phyloP scores from a whole-genome alignment of 1,140 invertebrate genomes.

The Drosophila repletoides region DNA sequence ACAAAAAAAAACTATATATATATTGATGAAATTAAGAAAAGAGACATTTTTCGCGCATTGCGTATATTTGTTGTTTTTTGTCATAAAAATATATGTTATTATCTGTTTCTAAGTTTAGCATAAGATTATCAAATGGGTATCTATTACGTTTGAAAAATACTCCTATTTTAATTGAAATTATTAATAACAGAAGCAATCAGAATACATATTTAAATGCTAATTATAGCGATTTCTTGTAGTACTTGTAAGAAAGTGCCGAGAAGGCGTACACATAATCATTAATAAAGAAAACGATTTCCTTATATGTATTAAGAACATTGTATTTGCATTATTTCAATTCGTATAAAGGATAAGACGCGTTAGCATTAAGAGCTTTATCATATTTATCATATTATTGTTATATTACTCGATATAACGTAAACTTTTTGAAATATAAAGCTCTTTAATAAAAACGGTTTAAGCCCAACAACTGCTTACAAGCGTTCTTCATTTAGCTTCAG shows the following conservation, averaged over 20 bases:
- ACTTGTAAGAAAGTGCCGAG: slow-evolving; percentile 48
- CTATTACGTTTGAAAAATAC: slow-evolving; percentile 57
- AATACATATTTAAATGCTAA: slow-evolving; percentile 61
- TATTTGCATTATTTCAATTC: not conserved
- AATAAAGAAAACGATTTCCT: slow-evolving; percentile 78
- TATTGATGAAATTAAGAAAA: not conserved
- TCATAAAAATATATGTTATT: slow-evolving; percentile 16
- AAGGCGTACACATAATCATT: slow-evolving; percentile 43
- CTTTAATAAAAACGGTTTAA: not conserved
- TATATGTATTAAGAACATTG: slow-evolving; percentile 55
- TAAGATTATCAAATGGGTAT: slow-evolving; percentile 30
- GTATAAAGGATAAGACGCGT: not conserved
- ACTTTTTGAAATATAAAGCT: not conserved
- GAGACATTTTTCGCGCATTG: not conserved
- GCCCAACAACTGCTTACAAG: not conserved
- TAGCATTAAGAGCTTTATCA: slow-evolving; percentile 13
- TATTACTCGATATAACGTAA: not conserved
- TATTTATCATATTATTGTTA: not conserved
- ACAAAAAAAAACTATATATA: slow-evolving; percentile 1
- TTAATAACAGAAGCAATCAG: slow-evolving; percentile 19
- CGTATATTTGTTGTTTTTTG: slow-evolving; percentile 7
- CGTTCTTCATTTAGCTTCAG: not conserved
- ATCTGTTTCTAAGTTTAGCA: slow-evolving; percentile 41
- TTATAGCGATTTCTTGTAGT: slow-evolving; percentile 72
- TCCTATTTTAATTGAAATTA: slow-evolving; percentile 49